Evolutionary conservation across 2,113 vertebrate species (phyloP).

Genomic region (Chinchilla lanigera): DNA sequence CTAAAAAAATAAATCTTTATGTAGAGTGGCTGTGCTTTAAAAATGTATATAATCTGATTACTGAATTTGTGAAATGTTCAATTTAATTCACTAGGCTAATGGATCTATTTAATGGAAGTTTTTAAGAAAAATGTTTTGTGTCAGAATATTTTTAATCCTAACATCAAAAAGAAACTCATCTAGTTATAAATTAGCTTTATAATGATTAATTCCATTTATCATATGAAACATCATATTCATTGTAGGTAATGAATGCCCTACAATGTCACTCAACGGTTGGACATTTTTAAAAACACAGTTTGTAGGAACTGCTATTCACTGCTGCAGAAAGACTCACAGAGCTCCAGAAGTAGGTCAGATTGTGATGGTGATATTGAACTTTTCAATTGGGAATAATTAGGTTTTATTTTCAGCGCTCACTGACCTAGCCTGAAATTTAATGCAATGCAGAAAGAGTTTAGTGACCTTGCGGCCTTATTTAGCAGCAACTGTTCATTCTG

Average conservation of each 20-base stretch:
- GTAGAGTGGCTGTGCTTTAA: constrained; percentile 74
- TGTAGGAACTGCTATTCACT: constrained; percentile 30
- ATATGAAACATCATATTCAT: neutral
- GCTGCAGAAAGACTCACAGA: constrained; percentile 76
- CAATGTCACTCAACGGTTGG: neutral
- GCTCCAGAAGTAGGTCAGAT: constrained; percentile 84
- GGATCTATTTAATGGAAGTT: constrained; percentile 66
- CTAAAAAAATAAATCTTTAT: constrained; percentile 79
- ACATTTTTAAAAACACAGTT: neutral
- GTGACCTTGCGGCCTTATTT: constrained; percentile 72
- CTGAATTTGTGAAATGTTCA: constrained; percentile 75
- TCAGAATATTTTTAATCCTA: constrained; percentile 65
- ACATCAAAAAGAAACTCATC: constrained; percentile 12
- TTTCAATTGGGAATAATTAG: constrained; percentile 89
- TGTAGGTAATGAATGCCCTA: neutral
- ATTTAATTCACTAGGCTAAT: constrained; percentile 81
- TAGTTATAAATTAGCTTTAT: neutral
- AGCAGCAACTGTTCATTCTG: constrained; percentile 48
- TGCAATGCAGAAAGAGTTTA: constrained; percentile 68
- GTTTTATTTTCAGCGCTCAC: constrained; percentile 85
- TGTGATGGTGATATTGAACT: constrained; percentile 84
- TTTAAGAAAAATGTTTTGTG: constrained; percentile 51
- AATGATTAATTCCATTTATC: neutral
- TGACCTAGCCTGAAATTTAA: constrained; percentile 85
- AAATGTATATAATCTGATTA: constrained; percentile 76